Base-by-base conservation (phyloP, 2,888 invertebrate genomes). In the Nomada flava region DNA sequence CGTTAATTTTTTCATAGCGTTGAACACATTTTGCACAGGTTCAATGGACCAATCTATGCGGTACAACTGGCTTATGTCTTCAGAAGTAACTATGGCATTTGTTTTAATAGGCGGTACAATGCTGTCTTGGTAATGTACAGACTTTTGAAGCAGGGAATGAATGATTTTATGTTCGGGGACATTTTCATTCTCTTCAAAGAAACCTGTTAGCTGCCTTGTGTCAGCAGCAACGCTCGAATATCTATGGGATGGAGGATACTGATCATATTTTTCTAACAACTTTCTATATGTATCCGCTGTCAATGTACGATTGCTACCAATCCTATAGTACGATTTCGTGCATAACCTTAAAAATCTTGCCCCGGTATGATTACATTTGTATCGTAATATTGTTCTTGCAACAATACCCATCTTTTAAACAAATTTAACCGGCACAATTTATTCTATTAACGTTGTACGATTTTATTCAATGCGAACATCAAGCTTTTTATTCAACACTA, bases 261-360 rank as follows among this genome's bases (percentile, higher is more conserved):
- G 11, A 36, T 69, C 52, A 57, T 57, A 44, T 5, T 23, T 23
- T 23, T 55, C 11, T 29, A 26, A 9, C n/a, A n/a, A 55, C 15
- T 0, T 69, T 20, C 52, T 36, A 50, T 59, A 9, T 23, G 11
- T 9, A n/a, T 44, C 10, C 5, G 50, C 42, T 3, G n/a, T 55
- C 42, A 44, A 44, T 5, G 9, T 13, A n/a, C n/a, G 7, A 13
- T 64, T 69, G 1, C 10, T 50, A 18, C n/a, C 60, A 53, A 0
- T n/a, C 18, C 5, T 29, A 7, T n/a, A 59, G 11, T 55, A 23
- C 1, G 44, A 55, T 55, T 50, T 60, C 18, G 50, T 68, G 47
- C 4, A 59, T 80, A 75, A 67, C 81, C 70, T 75, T 2, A 57
- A 70, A 29, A 55, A 2, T 2, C 57, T 18, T 18, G 29, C 20